A percentile compares a stretch with the other conserved stretches of the same genome.
phyloP scores from a whole-genome alignment of 2,797 vertebrate genomes.

The Pangasius djambal region DNA sequence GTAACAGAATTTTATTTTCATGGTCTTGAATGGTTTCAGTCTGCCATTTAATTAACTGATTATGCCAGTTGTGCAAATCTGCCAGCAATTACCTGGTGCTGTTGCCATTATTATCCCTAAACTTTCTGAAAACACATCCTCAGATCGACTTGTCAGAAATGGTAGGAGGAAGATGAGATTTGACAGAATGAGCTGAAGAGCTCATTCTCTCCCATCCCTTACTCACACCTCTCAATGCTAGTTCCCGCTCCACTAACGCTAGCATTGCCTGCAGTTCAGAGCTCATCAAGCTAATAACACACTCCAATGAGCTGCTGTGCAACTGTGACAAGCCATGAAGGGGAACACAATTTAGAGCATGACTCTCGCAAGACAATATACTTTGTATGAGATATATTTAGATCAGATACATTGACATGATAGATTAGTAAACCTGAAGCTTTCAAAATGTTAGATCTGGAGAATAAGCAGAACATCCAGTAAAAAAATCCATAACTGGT shows the following conservation, averaged over 20 bases:
- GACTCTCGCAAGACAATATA: not conserved
- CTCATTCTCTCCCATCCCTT: constrained; percentile 2
- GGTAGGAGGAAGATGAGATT: constrained; percentile 37
- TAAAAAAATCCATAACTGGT: not conserved
- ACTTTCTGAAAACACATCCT: constrained; percentile 42
- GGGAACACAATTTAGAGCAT: constrained; percentile 14
- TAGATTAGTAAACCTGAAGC: not conserved
- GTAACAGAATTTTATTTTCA: not conserved
- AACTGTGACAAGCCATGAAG: constrained; percentile 21
- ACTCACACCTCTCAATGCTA: constrained; percentile 14
- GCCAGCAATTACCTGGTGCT: constrained; percentile 43
- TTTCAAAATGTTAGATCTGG: not conserved
- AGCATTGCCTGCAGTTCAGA: constrained; percentile 9
- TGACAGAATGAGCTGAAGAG: constrained; percentile 33
- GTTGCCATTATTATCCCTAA: constrained; percentile 49
- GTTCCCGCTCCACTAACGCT: constrained; percentile 2
- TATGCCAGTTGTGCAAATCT: constrained; percentile 40
- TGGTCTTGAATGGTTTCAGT: constrained; percentile 4
- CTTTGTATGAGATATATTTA: constrained; percentile 24
- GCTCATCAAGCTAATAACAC: constrained; percentile 36
- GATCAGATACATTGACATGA: not conserved
- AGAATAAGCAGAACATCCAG: not conserved
- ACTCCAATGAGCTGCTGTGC: constrained; percentile 14
- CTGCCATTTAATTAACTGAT: constrained; percentile 28
- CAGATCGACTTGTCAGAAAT: constrained; percentile 26